Evolutionary conservation across 2,113 vertebrate species (phyloP).

Genomic region (Sciurus niger): DNA sequence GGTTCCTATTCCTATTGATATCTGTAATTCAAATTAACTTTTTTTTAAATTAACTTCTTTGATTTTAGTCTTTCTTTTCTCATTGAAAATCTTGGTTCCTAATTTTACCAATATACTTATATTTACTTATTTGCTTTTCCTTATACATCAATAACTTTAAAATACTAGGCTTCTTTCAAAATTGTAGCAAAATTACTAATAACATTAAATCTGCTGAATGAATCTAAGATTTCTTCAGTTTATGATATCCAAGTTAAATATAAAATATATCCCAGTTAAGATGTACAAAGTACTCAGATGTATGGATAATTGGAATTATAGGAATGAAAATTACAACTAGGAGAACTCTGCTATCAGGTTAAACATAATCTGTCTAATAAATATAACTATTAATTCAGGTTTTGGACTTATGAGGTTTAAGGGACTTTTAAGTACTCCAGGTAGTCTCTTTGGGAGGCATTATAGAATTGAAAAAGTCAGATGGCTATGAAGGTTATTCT

Average conservation of each 20-base stretch:
- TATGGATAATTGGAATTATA: not conserved
- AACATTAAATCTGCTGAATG: not conserved
- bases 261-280: not conserved
- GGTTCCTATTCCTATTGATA: not conserved
- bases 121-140: not conserved
- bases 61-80: not conserved
- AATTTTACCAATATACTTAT: not conserved
- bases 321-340: not conserved
- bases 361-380: not conserved
- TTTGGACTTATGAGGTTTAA: not conserved
- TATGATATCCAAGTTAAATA: not conserved
- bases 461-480: constrained; percentile 11
- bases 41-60: not conserved
- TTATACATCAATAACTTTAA: not conserved
- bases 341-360: not conserved
- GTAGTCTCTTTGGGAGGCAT: not conserved
- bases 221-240: not conserved
- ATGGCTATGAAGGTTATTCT: not conserved
- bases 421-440: not conserved
- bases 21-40: not conserved
- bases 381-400: not conserved
- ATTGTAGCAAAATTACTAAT: not conserved
- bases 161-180: not conserved
- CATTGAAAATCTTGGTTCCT: not conserved
- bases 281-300: not conserved